Base-by-base conservation (phyloP, 2,113 vertebrate species). In the Lates calcarifer region DNA sequence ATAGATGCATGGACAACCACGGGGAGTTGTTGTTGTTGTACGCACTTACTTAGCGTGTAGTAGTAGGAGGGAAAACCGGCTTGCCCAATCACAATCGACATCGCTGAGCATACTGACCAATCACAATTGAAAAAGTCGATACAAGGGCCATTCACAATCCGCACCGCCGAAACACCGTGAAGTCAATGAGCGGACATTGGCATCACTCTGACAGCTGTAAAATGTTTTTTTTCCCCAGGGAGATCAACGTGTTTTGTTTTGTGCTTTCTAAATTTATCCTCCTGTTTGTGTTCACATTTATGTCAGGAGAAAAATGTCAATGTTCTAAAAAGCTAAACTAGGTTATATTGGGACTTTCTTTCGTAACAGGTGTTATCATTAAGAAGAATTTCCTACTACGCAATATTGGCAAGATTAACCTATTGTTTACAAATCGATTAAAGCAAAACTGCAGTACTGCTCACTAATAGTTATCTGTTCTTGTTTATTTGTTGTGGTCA, bases 81-180 rank as follows among this genome's bases (percentile, higher is more conserved):
- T 51, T 17, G 28, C 51, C 91, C 90, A 92, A 90, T 91, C 88
- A 81, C 6, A 20, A 56, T 18, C 4, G 5, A 64, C 13, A 8
- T 0, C 1, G 5, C 0, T 15, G 22, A 18, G 1, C 0, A 41
- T 6, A 3, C 1, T 12, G 24, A 49, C 87, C 89, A 91, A 92
- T 89, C 75, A 72, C 7, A 57, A 37, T 5, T 0, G 6, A 28
- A 17, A 10, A 0, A 3, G 0, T 1, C 31, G 57, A 55, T 5
- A 0, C 2, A 0, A 1, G 5, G 45, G 63, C 92, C 88, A 91
- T 87, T 91, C 81, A 79, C 0, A 61, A n/a, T 2, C 1, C 7
- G 2, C 17, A 13, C 13, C 4, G 39, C 18, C 74, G 69, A 62
- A 51, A 81, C 43, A n/a, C 28, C 53, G 53, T 31, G 24, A 74